phyloP scores from a whole-genome alignment of 2,113 vertebrate genomes.

The Picathartes gymnocephalus region DNA sequence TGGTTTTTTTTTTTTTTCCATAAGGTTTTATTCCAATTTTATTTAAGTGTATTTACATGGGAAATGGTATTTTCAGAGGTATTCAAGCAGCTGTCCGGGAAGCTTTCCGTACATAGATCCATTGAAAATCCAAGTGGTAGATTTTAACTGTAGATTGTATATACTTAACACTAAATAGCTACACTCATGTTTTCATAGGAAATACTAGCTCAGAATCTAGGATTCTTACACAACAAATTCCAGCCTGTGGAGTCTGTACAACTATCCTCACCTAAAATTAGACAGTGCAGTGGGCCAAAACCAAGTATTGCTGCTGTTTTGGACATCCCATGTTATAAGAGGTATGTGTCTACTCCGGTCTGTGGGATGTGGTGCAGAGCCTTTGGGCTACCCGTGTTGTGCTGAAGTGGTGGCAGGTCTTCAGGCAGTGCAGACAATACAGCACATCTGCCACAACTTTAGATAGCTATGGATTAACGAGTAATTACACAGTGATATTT shows the following conservation, averaged over 20 bases:
- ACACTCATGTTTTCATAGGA: not conserved
- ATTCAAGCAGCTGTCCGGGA: not conserved
- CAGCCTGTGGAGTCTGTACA: not conserved
- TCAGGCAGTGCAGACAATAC: not conserved
- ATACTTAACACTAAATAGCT: not conserved
- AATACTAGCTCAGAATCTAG: not conserved
- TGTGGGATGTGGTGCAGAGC: not conserved
- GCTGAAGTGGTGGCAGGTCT: not conserved
- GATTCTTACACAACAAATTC: not conserved
- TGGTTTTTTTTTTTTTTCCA: not conserved
- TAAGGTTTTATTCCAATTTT: not conserved
- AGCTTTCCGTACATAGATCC: not conserved
- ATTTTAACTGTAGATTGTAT: not conserved
- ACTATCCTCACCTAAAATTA: not conserved
- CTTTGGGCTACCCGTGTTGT: not conserved
- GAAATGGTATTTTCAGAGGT: not conserved
- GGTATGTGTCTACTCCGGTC: not conserved
- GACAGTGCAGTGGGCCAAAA: not conserved
- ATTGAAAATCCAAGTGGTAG: not conserved
- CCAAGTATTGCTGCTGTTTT: not conserved
- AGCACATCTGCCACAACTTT: not conserved
- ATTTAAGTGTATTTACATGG: not conserved
- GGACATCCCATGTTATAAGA: not conserved
- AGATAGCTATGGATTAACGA: not conserved
- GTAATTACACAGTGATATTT: not conserved